These are phyloP conservation scores for Pyrgus malvae DNA, from an alignment of 2,888 invertebrate genomes.

Conservation along the genomic window DNA sequence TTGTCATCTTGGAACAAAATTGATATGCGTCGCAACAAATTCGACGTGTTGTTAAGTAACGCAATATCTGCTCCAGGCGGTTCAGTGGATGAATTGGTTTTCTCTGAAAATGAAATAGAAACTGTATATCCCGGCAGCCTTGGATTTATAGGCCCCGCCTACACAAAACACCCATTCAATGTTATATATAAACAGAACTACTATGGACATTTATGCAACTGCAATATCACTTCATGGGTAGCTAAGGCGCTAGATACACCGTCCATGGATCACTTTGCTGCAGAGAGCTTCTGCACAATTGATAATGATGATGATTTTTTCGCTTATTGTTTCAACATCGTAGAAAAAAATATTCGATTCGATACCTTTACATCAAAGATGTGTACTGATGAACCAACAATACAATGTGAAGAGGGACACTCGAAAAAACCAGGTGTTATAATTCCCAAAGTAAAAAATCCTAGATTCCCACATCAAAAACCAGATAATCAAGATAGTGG, in stretches of 20 bases:
- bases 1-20: slow-evolving; percentile 86
- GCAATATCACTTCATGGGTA: slow-evolving; percentile 83
- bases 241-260: slow-evolving; percentile 63
- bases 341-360: slow-evolving; percentile 83
- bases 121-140: slow-evolving; percentile 74
- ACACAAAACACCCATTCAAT: slow-evolving; percentile 59
- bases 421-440: slow-evolving; percentile 52
- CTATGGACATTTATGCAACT: slow-evolving; percentile 84
- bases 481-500: slow-evolving; percentile 40
- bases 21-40: slow-evolving; percentile 84
- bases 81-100: slow-evolving; percentile 81
- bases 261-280: slow-evolving; percentile 63
- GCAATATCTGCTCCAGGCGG: slow-evolving; percentile 76
- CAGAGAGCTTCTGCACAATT: slow-evolving; percentile 84
- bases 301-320: slow-evolving; percentile 80
- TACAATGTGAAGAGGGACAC: slow-evolving; percentile 82
- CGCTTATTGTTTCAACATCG: slow-evolving; percentile 84
- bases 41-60: slow-evolving; percentile 79
- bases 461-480: slow-evolving; percentile 69
- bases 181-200: slow-evolving; percentile 82
- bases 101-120: slow-evolving; percentile 72
- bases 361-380: slow-evolving; percentile 83
- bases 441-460: slow-evolving; percentile 63
- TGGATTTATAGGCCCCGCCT: slow-evolving; percentile 81
- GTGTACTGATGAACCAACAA: slow-evolving; percentile 74